A percentile compares a stretch with the other conserved stretches of the same genome.
These are phyloP conservation scores for Leucosticte australis DNA, from an alignment of 2,113 vertebrate species.

Conservation along the genomic window DNA sequence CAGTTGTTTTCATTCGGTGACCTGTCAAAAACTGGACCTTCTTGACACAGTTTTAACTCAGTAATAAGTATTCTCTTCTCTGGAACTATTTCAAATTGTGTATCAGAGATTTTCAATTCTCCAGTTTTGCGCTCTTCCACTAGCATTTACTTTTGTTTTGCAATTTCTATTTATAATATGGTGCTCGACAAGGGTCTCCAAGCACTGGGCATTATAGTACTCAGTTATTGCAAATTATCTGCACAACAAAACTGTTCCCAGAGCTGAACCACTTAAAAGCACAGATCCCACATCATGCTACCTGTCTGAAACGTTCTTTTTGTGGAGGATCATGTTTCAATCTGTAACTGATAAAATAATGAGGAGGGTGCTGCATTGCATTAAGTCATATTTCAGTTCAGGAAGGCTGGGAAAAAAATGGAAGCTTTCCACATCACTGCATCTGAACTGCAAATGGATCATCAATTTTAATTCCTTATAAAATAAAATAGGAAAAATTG, in stretches of 20 bases:
- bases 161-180: neutral
- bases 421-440: neutral
- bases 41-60: neutral
- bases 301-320: neutral
- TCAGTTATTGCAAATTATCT: neutral
- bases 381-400: neutral
- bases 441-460: neutral
- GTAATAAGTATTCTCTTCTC: neutral
- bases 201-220: neutral
- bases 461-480: neutral
- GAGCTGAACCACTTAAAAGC: neutral
- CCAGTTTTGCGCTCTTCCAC: neutral
- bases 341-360: neutral
- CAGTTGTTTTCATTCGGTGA: neutral
- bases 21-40: constrained; percentile 24
- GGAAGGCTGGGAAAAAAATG: neutral
- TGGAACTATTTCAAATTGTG: neutral
- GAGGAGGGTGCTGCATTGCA: neutral
- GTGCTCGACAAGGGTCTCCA: neutral
- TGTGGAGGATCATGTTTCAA: neutral
- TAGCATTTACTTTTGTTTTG: neutral
- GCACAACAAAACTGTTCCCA: neutral
- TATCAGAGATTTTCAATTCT: neutral
- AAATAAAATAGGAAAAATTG: neutral
- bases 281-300: neutral